These are phyloP conservation scores for Periparus ater DNA, from an alignment of 2,797 vertebrate species.

Conservation along the genomic window DNA sequence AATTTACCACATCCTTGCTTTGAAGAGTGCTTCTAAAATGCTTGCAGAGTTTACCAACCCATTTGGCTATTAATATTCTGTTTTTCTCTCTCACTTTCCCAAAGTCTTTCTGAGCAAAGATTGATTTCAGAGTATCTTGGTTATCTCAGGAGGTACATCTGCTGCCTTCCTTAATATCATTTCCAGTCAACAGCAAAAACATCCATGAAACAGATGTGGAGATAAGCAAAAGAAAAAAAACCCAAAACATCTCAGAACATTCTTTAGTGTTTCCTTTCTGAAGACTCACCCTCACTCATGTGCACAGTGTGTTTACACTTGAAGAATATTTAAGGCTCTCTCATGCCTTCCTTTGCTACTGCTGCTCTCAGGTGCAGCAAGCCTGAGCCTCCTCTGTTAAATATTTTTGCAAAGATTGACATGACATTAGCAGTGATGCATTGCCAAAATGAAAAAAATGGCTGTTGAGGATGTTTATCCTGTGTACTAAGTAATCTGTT, in stretches of 20 bases:
- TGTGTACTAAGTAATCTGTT: neutral
- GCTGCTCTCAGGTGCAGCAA: neutral
- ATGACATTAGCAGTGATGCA: neutral
- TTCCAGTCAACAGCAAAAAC: neutral
- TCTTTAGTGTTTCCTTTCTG: neutral
- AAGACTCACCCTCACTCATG: neutral
- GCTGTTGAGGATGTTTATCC: neutral
- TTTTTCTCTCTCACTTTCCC: neutral
- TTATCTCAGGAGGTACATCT: neutral
- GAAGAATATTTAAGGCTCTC: neutral
- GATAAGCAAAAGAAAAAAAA: neutral
- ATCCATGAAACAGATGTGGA: neutral
- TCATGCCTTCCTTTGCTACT: neutral
- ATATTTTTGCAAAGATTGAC: neutral
- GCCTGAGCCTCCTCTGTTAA: neutral
- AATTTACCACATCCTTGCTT: slow-evolving; percentile 3
- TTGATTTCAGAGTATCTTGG: neutral
- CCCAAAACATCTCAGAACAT: neutral
- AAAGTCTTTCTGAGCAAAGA: neutral
- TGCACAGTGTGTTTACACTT: neutral
- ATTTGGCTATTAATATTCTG: neutral
- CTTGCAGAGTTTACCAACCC: neutral
- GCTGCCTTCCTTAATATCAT: neutral
- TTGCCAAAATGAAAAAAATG: neutral
- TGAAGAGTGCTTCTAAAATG: neutral